Percentiles rank a stretch among this genome's conserved stretches.
Conservation (phyloP, 2,888 invertebrate genomes). For the Desoria tigrina region DNA sequence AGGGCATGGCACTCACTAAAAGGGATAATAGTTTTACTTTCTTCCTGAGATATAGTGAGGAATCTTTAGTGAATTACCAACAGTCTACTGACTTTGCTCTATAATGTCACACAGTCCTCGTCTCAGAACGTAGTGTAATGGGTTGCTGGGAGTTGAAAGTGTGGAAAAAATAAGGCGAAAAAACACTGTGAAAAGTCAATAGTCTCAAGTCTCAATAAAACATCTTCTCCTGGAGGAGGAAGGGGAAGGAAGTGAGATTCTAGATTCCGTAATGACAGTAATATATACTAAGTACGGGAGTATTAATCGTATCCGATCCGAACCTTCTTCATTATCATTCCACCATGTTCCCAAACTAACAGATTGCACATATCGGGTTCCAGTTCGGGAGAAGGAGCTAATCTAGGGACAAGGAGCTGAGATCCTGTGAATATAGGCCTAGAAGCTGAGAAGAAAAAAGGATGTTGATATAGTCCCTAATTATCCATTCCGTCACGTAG, state of each 20-base stretch:
- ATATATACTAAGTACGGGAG: no score
- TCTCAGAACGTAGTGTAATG: not conserved
- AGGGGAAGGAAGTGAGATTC: no score
- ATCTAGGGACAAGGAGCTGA: no score
- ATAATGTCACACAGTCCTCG: no score
- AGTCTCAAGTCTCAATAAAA: not conserved
- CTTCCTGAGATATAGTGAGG: no score
- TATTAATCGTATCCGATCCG: no score
- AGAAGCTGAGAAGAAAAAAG: not conserved
- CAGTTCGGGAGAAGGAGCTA: not conserved
- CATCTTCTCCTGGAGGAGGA: no score
- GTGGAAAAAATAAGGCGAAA: not conserved
- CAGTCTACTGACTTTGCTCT: no score
- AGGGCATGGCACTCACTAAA: not conserved
- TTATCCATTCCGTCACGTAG: not conserved
- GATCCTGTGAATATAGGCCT: not conserved
- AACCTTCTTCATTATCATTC: not conserved
- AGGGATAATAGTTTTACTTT: not conserved
- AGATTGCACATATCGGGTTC: conserved; percentile 5
- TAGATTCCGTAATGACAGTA: no score
- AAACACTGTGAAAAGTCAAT: not conserved
- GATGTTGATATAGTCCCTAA: not conserved
- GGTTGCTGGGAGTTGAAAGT: not conserved
- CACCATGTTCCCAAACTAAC: not conserved
- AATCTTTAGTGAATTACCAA: no score